phyloP scores from a whole-genome alignment of 2,797 vertebrate species.

The Sebastes itinus region DNA sequence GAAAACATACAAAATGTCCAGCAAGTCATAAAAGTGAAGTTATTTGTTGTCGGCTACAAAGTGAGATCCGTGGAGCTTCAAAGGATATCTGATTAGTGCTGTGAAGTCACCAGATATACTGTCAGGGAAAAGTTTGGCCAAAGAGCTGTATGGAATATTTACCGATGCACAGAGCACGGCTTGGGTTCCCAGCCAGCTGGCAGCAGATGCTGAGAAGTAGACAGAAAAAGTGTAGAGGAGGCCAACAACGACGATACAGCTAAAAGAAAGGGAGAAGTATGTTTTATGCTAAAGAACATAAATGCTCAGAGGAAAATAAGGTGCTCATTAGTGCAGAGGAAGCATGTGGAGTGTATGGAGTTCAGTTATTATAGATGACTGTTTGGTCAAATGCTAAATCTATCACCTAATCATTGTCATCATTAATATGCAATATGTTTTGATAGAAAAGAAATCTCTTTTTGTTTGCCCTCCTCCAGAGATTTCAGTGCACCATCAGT shows the following conservation, averaged over 20 bases:
- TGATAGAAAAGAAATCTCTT: not conserved
- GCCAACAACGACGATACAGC: slow-evolving; percentile 22
- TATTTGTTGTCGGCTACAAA: slow-evolving; percentile 88
- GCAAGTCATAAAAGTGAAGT: slow-evolving; percentile 85
- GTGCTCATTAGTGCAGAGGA: slow-evolving; percentile 43
- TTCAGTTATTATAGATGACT: slow-evolving; percentile 17
- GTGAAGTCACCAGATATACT: slow-evolving; percentile 82
- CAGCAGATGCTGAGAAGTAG: slow-evolving; percentile 33
- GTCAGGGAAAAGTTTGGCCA: slow-evolving; percentile 66
- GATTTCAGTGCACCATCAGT: not conserved
- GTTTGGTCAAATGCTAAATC: slow-evolving; percentile 13
- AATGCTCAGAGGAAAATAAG: slow-evolving; percentile 32
- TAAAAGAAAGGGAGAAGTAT: slow-evolving; percentile 37
- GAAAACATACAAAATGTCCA: slow-evolving; percentile 83
- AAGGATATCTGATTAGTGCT: slow-evolving; percentile 87
- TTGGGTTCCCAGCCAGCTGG: slow-evolving; percentile 62
- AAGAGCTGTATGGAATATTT: slow-evolving; percentile 78
- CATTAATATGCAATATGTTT: not conserved
- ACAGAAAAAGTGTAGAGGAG: slow-evolving; percentile 20
- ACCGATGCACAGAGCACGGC: slow-evolving; percentile 46
- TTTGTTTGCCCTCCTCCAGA: not conserved
- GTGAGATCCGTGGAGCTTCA: slow-evolving; percentile 86
- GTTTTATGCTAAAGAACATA: slow-evolving; percentile 51
- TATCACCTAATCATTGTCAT: slow-evolving; percentile 1
- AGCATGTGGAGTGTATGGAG: not conserved